phyloP scores from a whole-genome alignment of 2,797 vertebrate genomes.

The Anableps anableps region DNA sequence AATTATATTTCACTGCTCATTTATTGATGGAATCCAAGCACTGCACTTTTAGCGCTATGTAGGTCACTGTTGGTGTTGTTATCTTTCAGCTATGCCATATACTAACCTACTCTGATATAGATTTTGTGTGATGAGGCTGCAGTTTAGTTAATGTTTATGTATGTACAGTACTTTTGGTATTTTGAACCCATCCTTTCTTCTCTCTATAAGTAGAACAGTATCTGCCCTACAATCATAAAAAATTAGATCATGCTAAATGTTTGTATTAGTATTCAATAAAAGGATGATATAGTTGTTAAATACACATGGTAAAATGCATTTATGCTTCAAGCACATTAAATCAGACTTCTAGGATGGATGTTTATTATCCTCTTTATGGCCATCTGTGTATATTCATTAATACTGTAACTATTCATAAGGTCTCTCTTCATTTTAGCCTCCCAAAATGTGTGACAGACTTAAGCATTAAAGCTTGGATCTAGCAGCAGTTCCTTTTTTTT shows the following conservation, averaged over 20 bases:
- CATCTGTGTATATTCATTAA: neutral
- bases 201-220: neutral
- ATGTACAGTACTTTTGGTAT: conserved; percentile 4
- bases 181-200: neutral
- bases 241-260: neutral
- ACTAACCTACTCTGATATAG: neutral
- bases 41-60: neutral
- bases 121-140: neutral
- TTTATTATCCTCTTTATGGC: conserved; percentile 10
- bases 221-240: neutral
- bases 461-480: conserved; percentile 8
- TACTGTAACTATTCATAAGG: neutral
- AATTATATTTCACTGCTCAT: neutral
- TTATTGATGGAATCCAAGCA: neutral
- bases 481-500: neutral
- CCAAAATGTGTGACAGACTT: neutral
- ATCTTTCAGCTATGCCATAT: neutral
- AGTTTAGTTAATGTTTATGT: conserved; percentile 9
- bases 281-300: neutral
- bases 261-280: neutral
- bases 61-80: neutral
- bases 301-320: neutral
- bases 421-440: neutral
- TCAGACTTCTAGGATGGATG: neutral
- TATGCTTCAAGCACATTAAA: neutral